Evolutionary conservation across 1,140 invertebrate genomes (phyloP), one percentile per base, ranked within the genome.

Genomic region (Heterodera carotae): DNA sequence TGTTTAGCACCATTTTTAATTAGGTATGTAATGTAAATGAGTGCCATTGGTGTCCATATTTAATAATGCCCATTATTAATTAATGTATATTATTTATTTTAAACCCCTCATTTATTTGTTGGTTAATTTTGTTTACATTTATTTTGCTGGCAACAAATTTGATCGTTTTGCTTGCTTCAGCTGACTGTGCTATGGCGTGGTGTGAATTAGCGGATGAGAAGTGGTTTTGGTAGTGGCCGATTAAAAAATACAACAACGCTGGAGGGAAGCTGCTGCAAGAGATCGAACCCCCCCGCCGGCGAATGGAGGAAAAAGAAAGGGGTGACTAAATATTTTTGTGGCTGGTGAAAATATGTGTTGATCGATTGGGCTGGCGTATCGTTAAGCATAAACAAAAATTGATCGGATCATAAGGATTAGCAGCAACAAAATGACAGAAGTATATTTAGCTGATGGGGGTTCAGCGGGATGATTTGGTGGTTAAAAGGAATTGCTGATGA

Each of bases 261-360:
- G n/a, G n/a, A n/a, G n/a, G n/a, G n/a, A n/a, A n/a, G n/a, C n/a
- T n/a, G 48, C 22, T 12, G 48, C 5, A 25, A 18, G 18, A 18
- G 48, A 56, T 56, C 18, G 5, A 22, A 22, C 15, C 48, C 48
- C 5, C 12, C 48, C 5, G 18, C 22, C 39, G 7, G 48, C 22
- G 48, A 22, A 56, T 56, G 48, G 5, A 56, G 18, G 22, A 56
- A 22, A 22, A 56, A 4, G 48, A 22, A 12, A 12, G 39, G 39
- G 39, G 15, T 56, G 48, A n/a, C 48, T 56, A 56, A 56, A 56
- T 56, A 56, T 56, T 56, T 56, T 56, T 56, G 48, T 56, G 48
- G 48, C 48, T 53, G 48, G 12, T 22, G 48, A 5, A 22, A 22
- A 22, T 18, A 53, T 18, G 12, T 18, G 15, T 10, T 53, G 48